These are phyloP conservation scores for Delichon dasypus DNA, from an alignment of 2,797 vertebrate genomes.

Conservation along the genomic window DNA sequence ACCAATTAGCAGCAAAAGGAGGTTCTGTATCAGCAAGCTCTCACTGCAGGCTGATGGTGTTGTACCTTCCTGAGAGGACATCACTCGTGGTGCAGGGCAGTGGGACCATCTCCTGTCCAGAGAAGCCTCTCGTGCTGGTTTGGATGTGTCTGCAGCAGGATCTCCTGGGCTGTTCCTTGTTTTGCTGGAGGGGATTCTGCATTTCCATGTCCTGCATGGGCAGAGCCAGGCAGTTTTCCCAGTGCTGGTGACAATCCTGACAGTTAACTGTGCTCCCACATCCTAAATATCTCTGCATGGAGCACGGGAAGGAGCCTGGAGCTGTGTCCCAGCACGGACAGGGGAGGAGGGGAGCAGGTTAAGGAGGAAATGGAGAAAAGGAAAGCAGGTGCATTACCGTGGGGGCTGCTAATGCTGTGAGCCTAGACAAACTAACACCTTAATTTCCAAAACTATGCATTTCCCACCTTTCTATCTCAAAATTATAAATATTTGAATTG, in stretches of 20 bases:
- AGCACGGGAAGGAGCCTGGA: background rate
- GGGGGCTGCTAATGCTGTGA: background rate
- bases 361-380: background rate
- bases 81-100: background rate
- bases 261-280: background rate
- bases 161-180: background rate
- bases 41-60: background rate
- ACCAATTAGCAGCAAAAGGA: background rate
- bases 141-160: background rate
- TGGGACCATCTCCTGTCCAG: background rate
- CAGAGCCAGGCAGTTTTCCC: background rate
- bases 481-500: background rate
- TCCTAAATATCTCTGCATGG: background rate
- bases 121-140: accelerated
- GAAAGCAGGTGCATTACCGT: background rate
- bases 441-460: background rate
- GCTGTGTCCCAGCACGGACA: background rate
- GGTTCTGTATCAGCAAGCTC: background rate
- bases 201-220: background rate
- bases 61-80: background rate
- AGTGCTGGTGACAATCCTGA: background rate
- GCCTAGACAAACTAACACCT: background rate
- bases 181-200: background rate
- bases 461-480: background rate
- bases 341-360: background rate